Conservation (phyloP, 2,113 vertebrate genomes). For the mouse (Mus musculus) region GRCm39 chr3:148698001-148698500, state of each 20-base stretch:
- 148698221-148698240: constrained; percentile 67
- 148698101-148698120: neutral
- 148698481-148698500: constrained; percentile 84
- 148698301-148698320: constrained; percentile 8
- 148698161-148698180: constrained; percentile 41
- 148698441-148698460: constrained; percentile 79
- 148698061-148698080: constrained; percentile 46
- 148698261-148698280: constrained; percentile 63
- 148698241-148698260: constrained; percentile 69
- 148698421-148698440: constrained; percentile 84
- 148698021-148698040: constrained; percentile 59
- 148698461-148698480: constrained; percentile 83
- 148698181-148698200: constrained; percentile 39
- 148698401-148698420: constrained; percentile 78
- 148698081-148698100: neutral
- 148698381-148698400: constrained; percentile 77
- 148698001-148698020: constrained; percentile 25
- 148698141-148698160: constrained; percentile 38
- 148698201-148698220: constrained; percentile 31
- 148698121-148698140: neutral
- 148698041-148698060: neutral
- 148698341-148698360: constrained; percentile 72
- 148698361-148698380: constrained; percentile 74
- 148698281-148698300: constrained; percentile 52
- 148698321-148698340: constrained; percentile 66